Evolutionary conservation across 2,113 vertebrate genomes (phyloP).

Genomic region (Erpornis zantholeuca): DNA sequence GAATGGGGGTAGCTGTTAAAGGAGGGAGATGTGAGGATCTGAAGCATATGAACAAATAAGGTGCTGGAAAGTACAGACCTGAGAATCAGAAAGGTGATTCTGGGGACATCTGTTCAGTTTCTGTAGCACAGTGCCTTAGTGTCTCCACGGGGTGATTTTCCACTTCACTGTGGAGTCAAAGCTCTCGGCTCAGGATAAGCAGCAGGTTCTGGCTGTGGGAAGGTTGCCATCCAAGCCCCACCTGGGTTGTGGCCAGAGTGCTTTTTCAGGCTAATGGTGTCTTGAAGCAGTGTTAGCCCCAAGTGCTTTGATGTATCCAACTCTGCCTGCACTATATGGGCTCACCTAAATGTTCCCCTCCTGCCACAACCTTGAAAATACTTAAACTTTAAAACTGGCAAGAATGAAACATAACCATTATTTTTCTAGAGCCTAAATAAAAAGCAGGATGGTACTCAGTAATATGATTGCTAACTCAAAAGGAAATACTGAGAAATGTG

Average conservation of each 20-base stretch:
- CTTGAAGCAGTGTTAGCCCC: neutral
- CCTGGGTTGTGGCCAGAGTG: neutral
- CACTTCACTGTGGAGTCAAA: neutral
- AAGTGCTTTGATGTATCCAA: neutral
- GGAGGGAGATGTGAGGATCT: neutral
- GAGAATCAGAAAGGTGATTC: neutral
- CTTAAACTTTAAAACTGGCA: neutral
- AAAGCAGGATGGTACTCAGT: neutral
- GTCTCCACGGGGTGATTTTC: neutral
- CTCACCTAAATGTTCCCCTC: neutral
- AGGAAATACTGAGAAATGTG: neutral
- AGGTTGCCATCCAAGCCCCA: neutral
- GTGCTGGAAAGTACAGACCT: neutral
- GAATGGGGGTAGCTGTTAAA: neutral
- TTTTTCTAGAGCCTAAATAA: neutral
- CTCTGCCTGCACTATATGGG: neutral
- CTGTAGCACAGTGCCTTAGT: neutral
- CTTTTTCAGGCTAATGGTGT: neutral
- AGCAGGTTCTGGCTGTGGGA: neutral
- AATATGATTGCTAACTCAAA: neutral
- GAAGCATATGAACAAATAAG: neutral
- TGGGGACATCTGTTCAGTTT: neutral
- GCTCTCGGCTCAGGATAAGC: neutral
- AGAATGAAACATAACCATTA: neutral
- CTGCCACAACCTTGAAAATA: neutral